These are phyloP conservation scores for Plutomurus gul DNA, from an alignment of 1,140 invertebrate genomes.

Conservation along the genomic window DNA sequence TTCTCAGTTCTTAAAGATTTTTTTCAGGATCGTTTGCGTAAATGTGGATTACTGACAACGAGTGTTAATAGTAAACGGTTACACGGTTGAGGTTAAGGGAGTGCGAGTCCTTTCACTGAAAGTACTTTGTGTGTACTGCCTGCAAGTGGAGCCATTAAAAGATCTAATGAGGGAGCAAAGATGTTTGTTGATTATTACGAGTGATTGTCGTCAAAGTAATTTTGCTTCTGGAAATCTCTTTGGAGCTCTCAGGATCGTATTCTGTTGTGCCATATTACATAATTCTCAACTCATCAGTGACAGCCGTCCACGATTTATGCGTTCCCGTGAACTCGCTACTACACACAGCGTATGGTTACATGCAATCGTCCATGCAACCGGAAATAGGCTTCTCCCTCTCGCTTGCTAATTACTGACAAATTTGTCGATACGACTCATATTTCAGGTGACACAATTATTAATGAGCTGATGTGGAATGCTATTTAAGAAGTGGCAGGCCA, in stretches of 20 bases:
- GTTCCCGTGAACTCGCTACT: not conserved
- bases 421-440: conserved; percentile 29
- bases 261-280: too few species aligned
- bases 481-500: not conserved
- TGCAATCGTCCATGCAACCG: not conserved
- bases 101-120: not conserved
- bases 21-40: too few species aligned
- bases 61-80: too few species aligned
- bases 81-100: too few species aligned
- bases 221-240: not conserved
- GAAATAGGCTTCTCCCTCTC: conserved; percentile 30
- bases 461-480: not conserved
- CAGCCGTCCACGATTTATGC: too few species aligned
- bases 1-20: too few species aligned
- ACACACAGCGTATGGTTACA: not conserved
- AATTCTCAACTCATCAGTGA: too few species aligned
- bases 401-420: conserved; percentile 42
- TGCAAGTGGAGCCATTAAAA: not conserved
- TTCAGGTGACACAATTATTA: conserved; percentile 27
- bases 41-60: too few species aligned
- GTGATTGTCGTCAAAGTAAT: not conserved
- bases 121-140: not conserved
- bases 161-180: not conserved
- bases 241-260: not conserved
- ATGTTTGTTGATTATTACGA: not conserved